Base-by-base conservation (phyloP, 2,888 invertebrate genomes). In the Diarsia rubi region DNA sequence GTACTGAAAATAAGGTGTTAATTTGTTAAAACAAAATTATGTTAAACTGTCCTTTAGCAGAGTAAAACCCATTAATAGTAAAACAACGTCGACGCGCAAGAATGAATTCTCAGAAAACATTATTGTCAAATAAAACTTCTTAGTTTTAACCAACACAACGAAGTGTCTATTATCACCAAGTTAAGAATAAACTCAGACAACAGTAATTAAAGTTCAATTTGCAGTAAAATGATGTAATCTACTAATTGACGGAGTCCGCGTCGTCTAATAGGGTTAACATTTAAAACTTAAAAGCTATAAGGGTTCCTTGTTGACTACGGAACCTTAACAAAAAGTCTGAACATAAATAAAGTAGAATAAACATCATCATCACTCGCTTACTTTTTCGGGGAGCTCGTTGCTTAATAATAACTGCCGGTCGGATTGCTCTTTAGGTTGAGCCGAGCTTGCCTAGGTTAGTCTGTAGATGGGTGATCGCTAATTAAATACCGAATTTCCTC, bases 171-270 rank as follows among this genome's bases (percentile, higher is more conserved):
- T 80, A 71, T 42, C 67, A 54, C 59, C 14, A 16, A 42, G 21
- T 54, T 57, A 47, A 82, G 37, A 80, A 80, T 80, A 21, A 77
- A 80, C 59, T 72, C 65, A 68, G 65, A 78, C 71, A 69, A 72
- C 54, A 82, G 78, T 65, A 82, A 69, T 81, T 82, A 78, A 82
- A 67, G 52, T 78, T 54, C 31, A 81, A 59, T 67, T 73, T 81
- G 59, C 69, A 54, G 37, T 67, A 44, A 79, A 81, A 68, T 54
- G 42, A 70, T 63, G 59, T 60, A 66, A 82, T 72, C 27, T 72
- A 57, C 49, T 63, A 78, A 82, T 72, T 69, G 60, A 24, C 31
- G 66, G 69, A 72, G 78, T 66, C 72, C 1, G 37, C 24, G 27
- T 19, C 19, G 54, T 1, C 12, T 3, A 31, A 16, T 42, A 21